A percentile compares a stretch with the other conserved stretches of the same genome.
These are phyloP conservation scores for Pogonomyrmex barbatus DNA, from an alignment of 1,140 invertebrate genomes.

Conservation along the genomic window DNA sequence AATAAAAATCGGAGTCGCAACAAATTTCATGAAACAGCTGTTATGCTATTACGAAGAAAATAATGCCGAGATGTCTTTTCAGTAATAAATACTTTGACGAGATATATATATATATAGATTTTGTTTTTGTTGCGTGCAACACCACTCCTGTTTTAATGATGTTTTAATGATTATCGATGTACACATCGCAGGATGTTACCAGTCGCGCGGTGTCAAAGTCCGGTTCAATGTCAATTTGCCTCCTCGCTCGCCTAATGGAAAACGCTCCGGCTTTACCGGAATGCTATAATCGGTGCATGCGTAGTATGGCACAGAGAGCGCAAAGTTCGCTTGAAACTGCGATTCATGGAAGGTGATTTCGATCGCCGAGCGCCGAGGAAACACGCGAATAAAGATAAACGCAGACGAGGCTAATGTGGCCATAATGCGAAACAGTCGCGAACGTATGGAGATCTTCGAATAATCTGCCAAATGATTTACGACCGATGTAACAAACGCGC, in stretches of 20 bases:
- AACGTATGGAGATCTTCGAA: slow-evolving; percentile 30
- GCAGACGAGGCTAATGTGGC: slow-evolving; percentile 33
- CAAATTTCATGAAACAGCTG: background rate
- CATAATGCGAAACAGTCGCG: slow-evolving; percentile 52
- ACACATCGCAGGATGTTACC: slow-evolving; percentile 5
- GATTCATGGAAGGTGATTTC: slow-evolving; percentile 48
- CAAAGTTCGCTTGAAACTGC: slow-evolving; percentile 27
- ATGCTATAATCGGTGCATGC: slow-evolving; percentile 40
- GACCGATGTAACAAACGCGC: slow-evolving; percentile 21
- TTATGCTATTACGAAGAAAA: background rate
- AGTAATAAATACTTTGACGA: background rate
- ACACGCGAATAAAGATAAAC: slow-evolving; percentile 53
- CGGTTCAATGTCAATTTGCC: slow-evolving; percentile 59
- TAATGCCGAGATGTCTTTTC: background rate
- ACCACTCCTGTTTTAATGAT: background rate
- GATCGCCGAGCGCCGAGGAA: slow-evolving; percentile 30
- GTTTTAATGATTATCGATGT: background rate
- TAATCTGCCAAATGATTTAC: slow-evolving; percentile 19
- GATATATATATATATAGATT: background rate
- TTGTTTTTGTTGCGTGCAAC: background rate
- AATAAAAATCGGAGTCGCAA: background rate
- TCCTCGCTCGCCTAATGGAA: slow-evolving; percentile 48
- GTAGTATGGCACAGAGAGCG: background rate
- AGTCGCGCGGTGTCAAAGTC: slow-evolving; percentile 61
- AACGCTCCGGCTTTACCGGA: slow-evolving; percentile 1